Evolutionary conservation across 2,113 vertebrate genomes (phyloP).

Genomic region (Strix uralensis): DNA sequence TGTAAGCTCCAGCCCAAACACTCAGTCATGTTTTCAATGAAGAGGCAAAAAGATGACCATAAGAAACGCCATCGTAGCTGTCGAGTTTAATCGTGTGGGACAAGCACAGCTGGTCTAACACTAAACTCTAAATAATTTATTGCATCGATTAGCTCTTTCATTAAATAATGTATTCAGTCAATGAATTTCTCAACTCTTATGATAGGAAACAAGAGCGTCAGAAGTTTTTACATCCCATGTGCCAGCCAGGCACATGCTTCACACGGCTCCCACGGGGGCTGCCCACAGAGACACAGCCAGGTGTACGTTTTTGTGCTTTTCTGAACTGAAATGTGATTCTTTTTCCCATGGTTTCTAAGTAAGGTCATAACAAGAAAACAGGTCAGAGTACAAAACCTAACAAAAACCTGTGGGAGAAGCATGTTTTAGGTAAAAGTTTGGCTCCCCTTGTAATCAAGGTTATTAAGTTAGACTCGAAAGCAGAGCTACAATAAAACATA

Average conservation of each 20-base stretch:
- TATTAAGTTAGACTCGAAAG: background rate
- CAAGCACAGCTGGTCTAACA: background rate
- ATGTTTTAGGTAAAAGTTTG: background rate
- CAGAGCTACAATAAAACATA: background rate
- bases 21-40: background rate
- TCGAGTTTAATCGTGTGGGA: background rate
- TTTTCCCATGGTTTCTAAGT: background rate
- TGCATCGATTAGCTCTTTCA: background rate
- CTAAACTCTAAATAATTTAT: background rate
- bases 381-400: background rate
- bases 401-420: background rate
- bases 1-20: background rate
- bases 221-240: fast-evolving
- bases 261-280: fast-evolving
- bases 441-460: background rate
- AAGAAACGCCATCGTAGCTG: background rate
- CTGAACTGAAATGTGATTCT: background rate
- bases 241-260: fast-evolving
- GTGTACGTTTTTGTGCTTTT: fast-evolving
- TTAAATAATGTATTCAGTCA: background rate
- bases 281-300: fast-evolving
- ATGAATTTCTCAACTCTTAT: background rate
- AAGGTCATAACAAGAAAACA: background rate
- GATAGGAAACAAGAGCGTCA: background rate
- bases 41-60: background rate